Base-by-base conservation (phyloP, 2,797 vertebrate species). In the Spea hammondii region DNA sequence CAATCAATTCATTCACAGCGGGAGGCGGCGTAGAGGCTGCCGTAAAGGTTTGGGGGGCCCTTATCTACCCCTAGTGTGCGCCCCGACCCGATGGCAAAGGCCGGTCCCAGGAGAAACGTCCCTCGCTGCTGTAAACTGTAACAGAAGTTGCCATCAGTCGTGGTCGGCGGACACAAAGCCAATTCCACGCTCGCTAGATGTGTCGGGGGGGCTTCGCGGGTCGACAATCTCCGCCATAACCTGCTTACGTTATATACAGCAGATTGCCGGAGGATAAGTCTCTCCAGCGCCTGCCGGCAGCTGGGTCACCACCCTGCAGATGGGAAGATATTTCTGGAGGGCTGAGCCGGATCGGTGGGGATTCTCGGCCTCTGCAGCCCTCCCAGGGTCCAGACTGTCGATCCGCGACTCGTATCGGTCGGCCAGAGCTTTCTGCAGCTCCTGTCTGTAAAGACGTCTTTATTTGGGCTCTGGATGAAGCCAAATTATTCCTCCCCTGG, bases 191-290 rank as follows among this genome's bases (percentile, higher is more conserved):
- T 17, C 74, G 11, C 12, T 65, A 32, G 14, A 14, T 75, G 62
- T 54, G 73, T 46, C 8, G n/a, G 11, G 62, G 11, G 47, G 17
- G 62, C 32, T 45, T 17, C 6, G 5, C 9, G 14, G 10, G 62
- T 48, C 44, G 44, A 48, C 67, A 76, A 76, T 76, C 74, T 11
- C 62, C 4, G 44, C 9, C 60, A 12, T 47, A 67, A 57, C 74
- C 74, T 13, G 62, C 64, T 67, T 67, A 65, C 14, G 45, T 54
- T 45, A 6, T 64, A 66, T 48, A 55, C 45, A 75, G 64, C 74
- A 67, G 74, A 76, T 75, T 67, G 73, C 50, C 67, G 44, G 64
- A 14, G 44, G 65, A 64, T 76, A 55, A 76, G 9, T 50, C 74
- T 48, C 51, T 54, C 69, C 73, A 46, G 62, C 14, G 48, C 49